These are phyloP conservation scores for Toxotes chatareus DNA, from an alignment of 2,113 vertebrate species.

Conservation along the genomic window DNA sequence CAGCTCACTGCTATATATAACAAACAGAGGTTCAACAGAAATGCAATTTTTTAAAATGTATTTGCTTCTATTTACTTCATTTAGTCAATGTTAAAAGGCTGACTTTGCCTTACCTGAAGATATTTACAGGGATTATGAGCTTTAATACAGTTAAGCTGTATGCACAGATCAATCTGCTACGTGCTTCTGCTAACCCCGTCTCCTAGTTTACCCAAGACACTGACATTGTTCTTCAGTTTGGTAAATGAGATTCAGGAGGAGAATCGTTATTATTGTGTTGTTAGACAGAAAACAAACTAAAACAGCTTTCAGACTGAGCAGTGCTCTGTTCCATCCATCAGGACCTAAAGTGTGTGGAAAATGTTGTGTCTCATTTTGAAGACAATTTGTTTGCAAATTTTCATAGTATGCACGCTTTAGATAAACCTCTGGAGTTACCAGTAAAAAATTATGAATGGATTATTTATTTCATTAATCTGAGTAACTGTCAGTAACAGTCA, in stretches of 20 bases:
- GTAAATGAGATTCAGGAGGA: constrained; percentile 51
- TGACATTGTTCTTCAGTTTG: constrained; percentile 45
- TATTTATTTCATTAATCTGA: background rate
- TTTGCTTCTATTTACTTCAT: constrained; percentile 81
- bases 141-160: constrained; percentile 78
- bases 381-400: background rate
- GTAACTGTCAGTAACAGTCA: background rate
- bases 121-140: constrained; percentile 84
- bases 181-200: constrained; percentile 62
- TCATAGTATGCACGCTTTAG: background rate
- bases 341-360: constrained; percentile 20
- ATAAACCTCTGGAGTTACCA: background rate
- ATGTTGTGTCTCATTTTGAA: background rate
- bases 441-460: background rate
- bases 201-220: constrained; percentile 49
- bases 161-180: constrained; percentile 77
- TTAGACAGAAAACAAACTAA: constrained; percentile 62
- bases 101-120: constrained; percentile 83
- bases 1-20: constrained; percentile 75
- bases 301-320: constrained; percentile 52
- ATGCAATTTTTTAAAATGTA: constrained; percentile 71
- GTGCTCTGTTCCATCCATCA: constrained; percentile 34
- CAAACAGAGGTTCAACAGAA: constrained; percentile 55
- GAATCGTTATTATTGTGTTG: constrained; percentile 44
- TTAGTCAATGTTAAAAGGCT: constrained; percentile 83